These are phyloP conservation scores for Cantharis rufa DNA, from an alignment of 2,888 invertebrate species.

Conservation along the genomic window DNA sequence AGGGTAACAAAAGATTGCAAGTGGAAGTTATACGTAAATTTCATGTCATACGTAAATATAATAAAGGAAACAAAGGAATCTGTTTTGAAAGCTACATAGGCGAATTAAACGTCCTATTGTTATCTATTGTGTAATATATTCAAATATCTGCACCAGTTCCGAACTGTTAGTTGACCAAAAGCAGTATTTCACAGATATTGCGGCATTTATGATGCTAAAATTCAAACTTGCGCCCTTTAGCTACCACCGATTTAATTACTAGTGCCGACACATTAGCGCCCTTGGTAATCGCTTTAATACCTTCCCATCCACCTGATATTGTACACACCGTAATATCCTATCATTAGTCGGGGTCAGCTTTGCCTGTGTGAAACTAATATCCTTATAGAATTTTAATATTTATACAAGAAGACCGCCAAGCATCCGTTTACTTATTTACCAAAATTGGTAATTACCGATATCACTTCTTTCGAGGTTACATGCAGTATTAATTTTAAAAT, in stretches of 20 bases:
- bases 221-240: constrained; percentile 35
- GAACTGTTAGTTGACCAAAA: constrained; percentile 39
- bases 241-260: constrained; percentile 44
- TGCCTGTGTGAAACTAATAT: constrained; percentile 30
- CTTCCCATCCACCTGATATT: constrained; percentile 36
- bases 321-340: constrained; percentile 32
- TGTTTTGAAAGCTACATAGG: constrained; percentile 52
- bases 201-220: constrained; percentile 42
- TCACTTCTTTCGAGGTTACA: not conserved
- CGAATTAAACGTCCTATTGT: constrained; percentile 54
- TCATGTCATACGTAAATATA: constrained; percentile 48
- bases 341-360: constrained; percentile 31
- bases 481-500: not conserved
- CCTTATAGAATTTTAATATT: constrained; percentile 29
- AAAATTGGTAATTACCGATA: constrained; percentile 25
- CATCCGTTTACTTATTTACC: constrained; percentile 21
- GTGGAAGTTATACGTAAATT: constrained; percentile 40
- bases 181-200: constrained; percentile 51
- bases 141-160: constrained; percentile 51
- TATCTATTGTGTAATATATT: constrained; percentile 54
- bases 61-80: constrained; percentile 51
- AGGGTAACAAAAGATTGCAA: constrained; percentile 34
- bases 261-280: constrained; percentile 44
- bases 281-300: constrained; percentile 46
- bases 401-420: constrained; percentile 25